Percentiles rank a stretch among this genome's conserved stretches.
phyloP scores from a whole-genome alignment of 1,140 invertebrate species.

The Drosophila triauraria region DNA sequence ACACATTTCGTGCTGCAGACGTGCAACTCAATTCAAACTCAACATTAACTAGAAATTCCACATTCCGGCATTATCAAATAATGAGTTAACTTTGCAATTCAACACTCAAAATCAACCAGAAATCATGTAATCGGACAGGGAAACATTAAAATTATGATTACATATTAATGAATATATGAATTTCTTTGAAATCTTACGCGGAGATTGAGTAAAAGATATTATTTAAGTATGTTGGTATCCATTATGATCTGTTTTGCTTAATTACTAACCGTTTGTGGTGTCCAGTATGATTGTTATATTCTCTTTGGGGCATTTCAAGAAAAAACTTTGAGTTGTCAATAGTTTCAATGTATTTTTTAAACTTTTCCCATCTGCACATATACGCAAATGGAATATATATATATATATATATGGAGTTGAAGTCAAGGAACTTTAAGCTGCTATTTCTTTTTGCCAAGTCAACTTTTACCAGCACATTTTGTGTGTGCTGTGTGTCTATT shows the following conservation, averaged over 20 bases:
- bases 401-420: slow-evolving; percentile 24
- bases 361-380: neutral
- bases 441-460: slow-evolving; percentile 49
- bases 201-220: neutral
- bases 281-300: neutral
- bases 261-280: no score
- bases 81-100: slow-evolving; percentile 1
- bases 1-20: slow-evolving; percentile 8
- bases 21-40: slow-evolving; percentile 3
- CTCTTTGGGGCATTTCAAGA: neutral
- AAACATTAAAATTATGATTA: neutral
- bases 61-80: neutral
- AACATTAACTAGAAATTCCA: slow-evolving; percentile 5
- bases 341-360: neutral
- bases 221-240: no score
- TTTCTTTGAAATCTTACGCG: neutral
- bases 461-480: slow-evolving; percentile 62
- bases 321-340: neutral
- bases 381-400: slow-evolving; percentile 12
- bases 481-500: slow-evolving; percentile 8
- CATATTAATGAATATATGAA: neutral
- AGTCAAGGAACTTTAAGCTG: slow-evolving; percentile 79
- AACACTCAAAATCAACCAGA: neutral
- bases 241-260: no score
- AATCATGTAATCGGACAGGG: neutral